These are phyloP conservation scores for Hymenopus coronatus DNA, from an alignment of 2,888 invertebrate species.

Conservation along the genomic window DNA sequence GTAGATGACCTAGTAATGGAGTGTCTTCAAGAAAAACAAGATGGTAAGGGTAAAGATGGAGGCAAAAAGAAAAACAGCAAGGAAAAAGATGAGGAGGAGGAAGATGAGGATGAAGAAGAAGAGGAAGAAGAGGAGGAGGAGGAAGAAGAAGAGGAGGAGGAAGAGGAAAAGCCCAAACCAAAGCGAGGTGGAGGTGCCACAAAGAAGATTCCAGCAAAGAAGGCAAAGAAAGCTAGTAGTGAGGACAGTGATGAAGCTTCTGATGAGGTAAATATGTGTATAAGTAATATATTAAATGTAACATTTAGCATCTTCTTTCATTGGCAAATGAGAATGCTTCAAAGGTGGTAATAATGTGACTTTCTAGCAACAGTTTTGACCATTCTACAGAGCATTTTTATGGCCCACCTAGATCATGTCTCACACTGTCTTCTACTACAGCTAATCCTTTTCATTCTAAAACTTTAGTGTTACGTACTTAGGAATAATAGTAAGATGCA, in stretches of 20 bases:
- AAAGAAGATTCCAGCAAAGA: conserved; percentile 32
- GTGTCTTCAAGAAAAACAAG: conserved; percentile 54
- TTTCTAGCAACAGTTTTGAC: too few relatives aligned
- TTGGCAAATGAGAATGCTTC: too few relatives aligned
- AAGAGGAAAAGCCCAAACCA: conserved; percentile 37
- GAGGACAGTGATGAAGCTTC: conserved; percentile 44
- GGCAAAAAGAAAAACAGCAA: conserved; percentile 52
- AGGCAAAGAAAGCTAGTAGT: conserved; percentile 39
- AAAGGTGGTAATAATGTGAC: too few relatives aligned
- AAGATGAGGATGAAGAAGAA: conserved; percentile 50
- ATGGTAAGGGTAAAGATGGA: conserved; percentile 46
- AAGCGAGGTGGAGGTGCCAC: conserved; percentile 35
- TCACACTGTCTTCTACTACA: too few relatives aligned
- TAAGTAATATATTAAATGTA: too few relatives aligned
- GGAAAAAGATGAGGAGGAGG: conserved; percentile 51
- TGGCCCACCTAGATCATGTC: too few relatives aligned
- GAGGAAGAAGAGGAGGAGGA: conserved; percentile 47
- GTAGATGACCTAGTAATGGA: conserved; percentile 88
- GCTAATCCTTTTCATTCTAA: too few relatives aligned
- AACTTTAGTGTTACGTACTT: too few relatives aligned
- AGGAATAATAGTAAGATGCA: too few relatives aligned
- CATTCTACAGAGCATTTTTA: too few relatives aligned
- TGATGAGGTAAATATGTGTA: conserved; percentile 45
- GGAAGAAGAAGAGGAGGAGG: conserved; percentile 41
- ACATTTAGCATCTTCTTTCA: too few relatives aligned